A percentile compares a stretch with the other conserved stretches of the same genome.
These are phyloP conservation scores for Eidolon helvum DNA, from an alignment of 2,113 vertebrate genomes.

Conservation along the genomic window DNA sequence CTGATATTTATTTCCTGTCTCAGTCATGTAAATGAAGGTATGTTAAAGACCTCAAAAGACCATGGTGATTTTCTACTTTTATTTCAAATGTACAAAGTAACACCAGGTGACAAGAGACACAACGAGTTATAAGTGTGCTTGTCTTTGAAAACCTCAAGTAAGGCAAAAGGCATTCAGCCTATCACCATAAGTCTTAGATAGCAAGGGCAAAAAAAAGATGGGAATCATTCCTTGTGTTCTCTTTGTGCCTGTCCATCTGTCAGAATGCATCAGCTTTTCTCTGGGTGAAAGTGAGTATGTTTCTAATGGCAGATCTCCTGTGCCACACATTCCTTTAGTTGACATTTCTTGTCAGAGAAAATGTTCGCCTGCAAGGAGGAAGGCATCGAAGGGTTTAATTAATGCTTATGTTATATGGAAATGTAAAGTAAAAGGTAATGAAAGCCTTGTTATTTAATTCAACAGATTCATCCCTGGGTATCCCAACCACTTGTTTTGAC, in stretches of 20 bases:
- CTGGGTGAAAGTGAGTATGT: neutral
- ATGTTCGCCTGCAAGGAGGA: constrained; percentile 45
- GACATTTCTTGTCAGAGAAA: constrained; percentile 74
- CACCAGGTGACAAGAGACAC: neutral
- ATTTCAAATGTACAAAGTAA: constrained; percentile 53
- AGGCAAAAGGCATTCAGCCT: neutral
- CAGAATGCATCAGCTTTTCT: neutral
- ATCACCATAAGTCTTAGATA: neutral
- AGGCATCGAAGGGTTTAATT: constrained; percentile 75
- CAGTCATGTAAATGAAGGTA: neutral
- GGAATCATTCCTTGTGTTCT: neutral
- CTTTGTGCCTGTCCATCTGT: neutral
- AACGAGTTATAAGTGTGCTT: neutral
- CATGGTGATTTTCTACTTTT: neutral
- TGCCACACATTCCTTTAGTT: constrained; percentile 25
- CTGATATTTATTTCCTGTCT: neutral
- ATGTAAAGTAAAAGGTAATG: constrained; percentile 74
- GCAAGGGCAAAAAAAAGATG: neutral
- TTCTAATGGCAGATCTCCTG: constrained; percentile 57
- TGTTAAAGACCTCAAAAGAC: neutral
- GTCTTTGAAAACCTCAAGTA: constrained; percentile 42
- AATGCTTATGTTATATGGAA: constrained; percentile 61
- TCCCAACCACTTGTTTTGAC: constrained; percentile 63
- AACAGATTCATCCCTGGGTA: constrained; percentile 75
- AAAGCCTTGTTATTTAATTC: constrained; percentile 72